Evolutionary conservation across 2,888 invertebrate species (phyloP), one percentile per base, ranked within the genome.

Genomic region (Apodemia arnacis): DNA sequence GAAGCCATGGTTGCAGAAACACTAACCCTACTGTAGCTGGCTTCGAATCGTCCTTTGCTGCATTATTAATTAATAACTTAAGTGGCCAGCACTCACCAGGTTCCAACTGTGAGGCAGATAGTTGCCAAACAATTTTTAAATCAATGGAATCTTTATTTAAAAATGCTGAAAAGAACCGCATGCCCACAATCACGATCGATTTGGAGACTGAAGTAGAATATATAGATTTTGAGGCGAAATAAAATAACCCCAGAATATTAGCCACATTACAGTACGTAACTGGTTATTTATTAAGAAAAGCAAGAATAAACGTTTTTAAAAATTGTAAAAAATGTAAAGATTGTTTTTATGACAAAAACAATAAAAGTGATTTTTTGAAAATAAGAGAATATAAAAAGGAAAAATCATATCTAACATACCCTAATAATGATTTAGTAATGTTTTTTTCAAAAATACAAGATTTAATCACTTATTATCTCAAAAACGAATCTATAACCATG

Each of bases 1-100:
- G 38, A 72, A 72, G 72, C 38, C n/a, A 78, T 66, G 78, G 66
- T 18, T 38, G 15, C 18, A 24, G 49, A 75, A 75, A 75, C 41
- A 75, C 27, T 44, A 75, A 49, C 24, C 69, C 78, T 38, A 66
- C 69, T 24, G 38, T 34, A 10, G 27, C 15, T 18, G 63, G 63
- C 38, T 78, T 66, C 41, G 38, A 59, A 80, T 34, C 34, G n/a
- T 31, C 72, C 15, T 38, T 34, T 38, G 38, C 38, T 38, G n/a
- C 72, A n/a, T 72, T 72, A n/a, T 38, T 72, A 27, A n/a, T 72
- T 31, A 72, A 72, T 38, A 72, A 72, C n/a, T 72, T 38, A 38
- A 72, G 34, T 34, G 34, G n/a, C 34, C 72, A 38, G n/a, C 34
- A 31, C 38, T 38, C 72, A n/a, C 34, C 72, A 18, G 72, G 72